Evolutionary conservation across 1,140 invertebrate genomes (phyloP), one percentile per base, ranked within the genome.

Genomic region (Drosophila ogumai): DNA sequence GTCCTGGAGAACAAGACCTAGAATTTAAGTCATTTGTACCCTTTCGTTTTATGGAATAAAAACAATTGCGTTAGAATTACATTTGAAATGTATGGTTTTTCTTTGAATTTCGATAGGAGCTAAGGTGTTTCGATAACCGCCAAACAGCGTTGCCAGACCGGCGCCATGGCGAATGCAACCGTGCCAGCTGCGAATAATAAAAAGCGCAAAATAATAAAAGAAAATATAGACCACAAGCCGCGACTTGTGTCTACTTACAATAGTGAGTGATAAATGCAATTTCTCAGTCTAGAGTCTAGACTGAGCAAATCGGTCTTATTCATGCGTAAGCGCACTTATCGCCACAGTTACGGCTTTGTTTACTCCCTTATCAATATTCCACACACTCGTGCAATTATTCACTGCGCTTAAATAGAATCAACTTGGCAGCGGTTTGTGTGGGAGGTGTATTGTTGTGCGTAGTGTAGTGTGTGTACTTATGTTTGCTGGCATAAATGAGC

Each of bases 11-110:
- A 82, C 61, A 58, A 64, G 59, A 61, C 19, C 22, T 88, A 82
- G 79, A 55, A 12, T 15, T 41, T 87, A 88, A 84, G 75, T 40
- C 25, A 88, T 82, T 82, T 88, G 52, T 87, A 86, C 71, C 66
- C 57, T 64, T 46, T 74, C 58, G 50, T 52, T 58, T 79, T 73
- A 75, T 68, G 55, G 41, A 87, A 87, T 87, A 82, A 86, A 85
- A 86, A 85, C 40, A 58, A 68, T 50, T 72, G 54, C 50, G 67
- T 44, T 71, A 80, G 50, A 84, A 80, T 65, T 61, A 68, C n/a
- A 54, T 68, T 65, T 41, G 15, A 78, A 71, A 47, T n/a, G n/a
- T 7, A 0, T 50, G 8, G 15, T 36, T 28, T 17, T n/a, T 3
- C 8, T 61, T 65, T 28, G 0, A 65, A 61, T 50, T 59, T 12